Evolutionary conservation across 2,113 vertebrate species (phyloP), one percentile per base, ranked within the genome.

Genomic region (Anthoscopus minutus): DNA sequence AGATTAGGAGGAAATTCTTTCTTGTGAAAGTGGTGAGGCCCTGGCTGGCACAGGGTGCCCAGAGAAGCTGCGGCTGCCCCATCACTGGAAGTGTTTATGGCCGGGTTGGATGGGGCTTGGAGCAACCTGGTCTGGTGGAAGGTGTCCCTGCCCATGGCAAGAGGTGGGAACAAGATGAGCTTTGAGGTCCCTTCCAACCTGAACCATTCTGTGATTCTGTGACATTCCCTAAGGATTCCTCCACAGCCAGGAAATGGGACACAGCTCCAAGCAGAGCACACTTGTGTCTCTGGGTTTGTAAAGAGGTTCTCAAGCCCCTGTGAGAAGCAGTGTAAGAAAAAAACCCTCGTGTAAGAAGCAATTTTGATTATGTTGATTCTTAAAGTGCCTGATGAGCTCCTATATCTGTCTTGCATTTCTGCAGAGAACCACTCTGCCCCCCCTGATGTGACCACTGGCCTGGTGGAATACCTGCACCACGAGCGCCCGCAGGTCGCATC

Each of bases 371-470:
- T 72, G 21, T 14, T 82, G 65, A 22, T 58, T 44, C 35, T 60
- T 74, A 30, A 47, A 15, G 10, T 61, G 56, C 51, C 65, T 95
- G 30, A 92, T 83, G 60, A 81, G 38, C 28, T 88, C 10, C 42
- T 4, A 0, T 87, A 4, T 78, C 21, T 92, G 51, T 97, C 76
- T 97, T 96, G 96, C 88, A 48, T 97, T 97, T 89, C 93, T 95
- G 77, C 98, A 99, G 99, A 99, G 97, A 98, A 98, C 97, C 98
- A 98, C 97, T 97, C 98, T 58, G 98, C 99, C 11, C 99, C 99
- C 77, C 99, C 99, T 5, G 99, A 99, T 20, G 99, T 99, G 95
- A 99, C 99, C 90, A 98, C 98, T 4, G 99, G 99, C 89, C 98
- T 99, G 57, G 97, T 98, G 58, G 98, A 98, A 79, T 98, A 97